Evolutionary conservation across 2,113 vertebrate genomes (phyloP), one percentile per base, ranked within the genome.

Genomic region (Pundamilia nyererei): DNA sequence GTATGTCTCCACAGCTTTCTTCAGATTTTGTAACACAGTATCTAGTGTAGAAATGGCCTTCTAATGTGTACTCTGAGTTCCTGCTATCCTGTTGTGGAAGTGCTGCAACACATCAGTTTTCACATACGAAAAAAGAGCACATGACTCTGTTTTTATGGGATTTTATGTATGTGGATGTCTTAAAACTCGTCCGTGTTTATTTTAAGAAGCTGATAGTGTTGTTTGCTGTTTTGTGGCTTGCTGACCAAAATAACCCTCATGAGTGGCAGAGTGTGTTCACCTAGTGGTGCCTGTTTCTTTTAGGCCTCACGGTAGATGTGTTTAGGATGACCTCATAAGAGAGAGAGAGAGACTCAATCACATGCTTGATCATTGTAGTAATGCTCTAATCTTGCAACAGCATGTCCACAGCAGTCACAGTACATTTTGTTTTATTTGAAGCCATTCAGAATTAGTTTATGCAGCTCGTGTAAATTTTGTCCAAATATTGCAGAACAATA

Each of bases 261-360:
- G 70, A 89, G 72, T 80, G 33, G 60, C 81, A 84, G 84, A 83
- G 38, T 40, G 68, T 91, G 81, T 84, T 92, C 87, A 93, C 75
- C 54, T 40, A 55, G 72, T 7, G 6, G 21, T 70, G 62, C 89
- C 89, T 94, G 87, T 93, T 91, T 81, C 29, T 91, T 91, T 93
- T 81, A 83, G 79, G 83, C 68, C 54, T n/a, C 54, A 42, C 11
- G 21, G 81, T 81, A 47, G 21, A 83, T 6, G 3, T 13, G 24
- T 75, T 90, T 56, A 68, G n/a, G 58, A 65, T 92, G 82, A 93
- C 42, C 79, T 92, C 83, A 87, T 82, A 15, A 75, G 15, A 85
- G n/a, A 84, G 60, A 9, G 31, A 51, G n/a, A 84, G 62, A 68
- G 33, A 24, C 40, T 88, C 21, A 53, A 9, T 81, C 86, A 89